Conservation (phyloP, 2,797 vertebrate species). For the Cichlasoma orientale region DNA sequence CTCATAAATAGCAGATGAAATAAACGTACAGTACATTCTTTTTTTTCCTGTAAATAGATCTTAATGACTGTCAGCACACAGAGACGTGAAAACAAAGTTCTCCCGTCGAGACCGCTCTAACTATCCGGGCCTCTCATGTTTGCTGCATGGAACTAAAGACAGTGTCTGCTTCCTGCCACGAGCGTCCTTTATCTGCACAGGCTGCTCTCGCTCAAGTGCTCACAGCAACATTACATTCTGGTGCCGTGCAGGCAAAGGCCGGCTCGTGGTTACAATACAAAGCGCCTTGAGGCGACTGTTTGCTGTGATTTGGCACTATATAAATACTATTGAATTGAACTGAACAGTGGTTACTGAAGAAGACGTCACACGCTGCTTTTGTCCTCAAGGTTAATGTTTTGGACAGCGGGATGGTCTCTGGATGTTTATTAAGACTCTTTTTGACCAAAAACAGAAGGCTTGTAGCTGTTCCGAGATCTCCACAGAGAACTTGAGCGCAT, state of each 20-base stretch:
- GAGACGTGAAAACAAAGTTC: not conserved
- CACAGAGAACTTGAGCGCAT: conserved; percentile 38
- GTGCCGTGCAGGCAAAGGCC: not conserved
- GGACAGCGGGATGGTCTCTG: not conserved
- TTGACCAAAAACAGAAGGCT: conserved; percentile 56
- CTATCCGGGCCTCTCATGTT: too few relatives aligned
- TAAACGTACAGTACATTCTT: conserved; percentile 37
- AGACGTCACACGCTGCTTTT: not conserved
- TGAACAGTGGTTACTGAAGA: conserved; percentile 33
- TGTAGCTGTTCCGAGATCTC: conserved; percentile 58
- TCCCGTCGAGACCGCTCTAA: not conserved
- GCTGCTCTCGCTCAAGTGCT: not conserved
- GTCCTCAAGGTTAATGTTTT: not conserved
- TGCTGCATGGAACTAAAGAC: not conserved
- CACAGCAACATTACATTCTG: not conserved
- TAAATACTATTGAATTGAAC: not conserved
- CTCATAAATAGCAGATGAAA: not conserved
- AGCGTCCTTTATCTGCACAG: not conserved
- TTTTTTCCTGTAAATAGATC: not conserved
- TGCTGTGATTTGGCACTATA: too few relatives aligned
- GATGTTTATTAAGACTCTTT: conserved; percentile 35
- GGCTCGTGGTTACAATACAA: not conserved
- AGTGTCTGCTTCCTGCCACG: not conserved
- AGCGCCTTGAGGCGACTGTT: too few relatives aligned
- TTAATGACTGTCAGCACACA: not conserved